Conservation (phyloP, 2,888 invertebrate genomes). For the Stenchaetothrips biformis region DNA sequence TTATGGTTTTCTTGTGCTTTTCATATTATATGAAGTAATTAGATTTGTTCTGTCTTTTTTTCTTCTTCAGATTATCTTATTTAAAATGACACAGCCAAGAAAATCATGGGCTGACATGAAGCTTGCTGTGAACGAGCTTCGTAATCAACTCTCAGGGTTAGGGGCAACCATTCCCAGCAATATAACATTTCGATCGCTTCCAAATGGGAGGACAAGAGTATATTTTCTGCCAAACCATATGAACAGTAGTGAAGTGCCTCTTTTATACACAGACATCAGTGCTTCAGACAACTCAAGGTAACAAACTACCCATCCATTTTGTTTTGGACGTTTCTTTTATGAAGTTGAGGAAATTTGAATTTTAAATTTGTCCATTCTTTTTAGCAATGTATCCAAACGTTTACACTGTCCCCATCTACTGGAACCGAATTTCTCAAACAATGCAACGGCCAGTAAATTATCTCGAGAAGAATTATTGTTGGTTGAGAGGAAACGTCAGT, state of each 20-base stretch:
- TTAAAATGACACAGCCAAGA: conserved; percentile 31
- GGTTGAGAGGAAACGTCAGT: conserved; percentile 85
- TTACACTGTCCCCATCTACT: conserved; percentile 11
- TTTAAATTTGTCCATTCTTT: not conserved
- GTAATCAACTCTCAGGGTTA: conserved; percentile 70
- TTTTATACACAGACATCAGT: conserved; percentile 77
- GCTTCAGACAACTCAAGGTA: conserved; percentile 28
- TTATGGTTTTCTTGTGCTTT: not conserved
- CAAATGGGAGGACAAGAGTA: conserved; percentile 74
- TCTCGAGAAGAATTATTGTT: conserved; percentile 86
- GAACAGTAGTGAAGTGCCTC: conserved; percentile 84
- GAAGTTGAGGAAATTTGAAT: not conserved
- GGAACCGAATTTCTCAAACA: conserved; percentile 26
- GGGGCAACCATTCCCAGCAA: conserved; percentile 79
- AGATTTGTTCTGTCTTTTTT: not conserved
- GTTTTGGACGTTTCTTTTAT: not conserved
- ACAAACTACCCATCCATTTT: not conserved
- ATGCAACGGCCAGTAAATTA: conserved; percentile 45
- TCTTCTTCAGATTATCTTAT: not conserved
- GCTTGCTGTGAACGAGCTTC: conserved; percentile 71
- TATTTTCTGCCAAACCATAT: conserved; percentile 86
- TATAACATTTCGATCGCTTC: conserved; percentile 71
- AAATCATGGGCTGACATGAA: conserved; percentile 74
- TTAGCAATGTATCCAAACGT: conserved; percentile 10
- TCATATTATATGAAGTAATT: too few relatives aligned